Conservation (phyloP, 2,797 vertebrate genomes). For the Trachops cirrhosus region DNA sequence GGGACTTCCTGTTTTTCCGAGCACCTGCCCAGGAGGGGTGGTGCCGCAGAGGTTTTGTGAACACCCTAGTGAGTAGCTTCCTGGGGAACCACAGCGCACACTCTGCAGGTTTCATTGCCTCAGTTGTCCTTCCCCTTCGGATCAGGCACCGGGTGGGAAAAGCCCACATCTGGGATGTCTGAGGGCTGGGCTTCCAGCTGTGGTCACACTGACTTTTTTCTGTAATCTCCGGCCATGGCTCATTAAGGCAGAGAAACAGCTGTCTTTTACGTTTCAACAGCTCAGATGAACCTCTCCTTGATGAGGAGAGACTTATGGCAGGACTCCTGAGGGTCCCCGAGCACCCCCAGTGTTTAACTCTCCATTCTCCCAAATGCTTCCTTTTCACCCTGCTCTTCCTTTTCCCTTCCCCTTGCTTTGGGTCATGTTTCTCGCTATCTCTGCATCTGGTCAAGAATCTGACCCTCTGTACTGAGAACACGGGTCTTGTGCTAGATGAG, state of each 20-base stretch:
- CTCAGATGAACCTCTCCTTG: constrained; percentile 41
- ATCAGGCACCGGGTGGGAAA: not conserved
- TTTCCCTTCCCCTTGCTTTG: not conserved
- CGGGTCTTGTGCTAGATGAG: not conserved
- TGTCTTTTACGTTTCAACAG: constrained; percentile 48
- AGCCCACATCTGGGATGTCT: not conserved
- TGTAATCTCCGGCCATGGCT: constrained; percentile 27
- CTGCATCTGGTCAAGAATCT: constrained; percentile 21
- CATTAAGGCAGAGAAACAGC: constrained; percentile 29
- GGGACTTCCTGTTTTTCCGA: constrained; percentile 10
- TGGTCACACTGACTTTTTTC: not conserved
- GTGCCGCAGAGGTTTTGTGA: not conserved
- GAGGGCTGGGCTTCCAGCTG: not conserved
- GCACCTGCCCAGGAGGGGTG: constrained; percentile 1
- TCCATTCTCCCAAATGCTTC: not conserved
- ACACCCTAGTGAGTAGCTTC: not conserved
- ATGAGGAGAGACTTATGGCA: constrained; percentile 36
- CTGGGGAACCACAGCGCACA: not conserved
- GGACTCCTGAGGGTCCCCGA: not conserved
- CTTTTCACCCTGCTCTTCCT: not conserved
- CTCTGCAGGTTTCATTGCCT: not conserved
- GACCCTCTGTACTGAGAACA: not conserved
- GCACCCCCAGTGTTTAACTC: not conserved
- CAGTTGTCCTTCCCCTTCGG: not conserved
- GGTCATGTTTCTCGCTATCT: not conserved